Percentiles rank a stretch among this genome's conserved stretches.
These are phyloP conservation scores for Taeniopygia guttata DNA, from an alignment of 2,797 vertebrate species.

Conservation along the genomic window DNA sequence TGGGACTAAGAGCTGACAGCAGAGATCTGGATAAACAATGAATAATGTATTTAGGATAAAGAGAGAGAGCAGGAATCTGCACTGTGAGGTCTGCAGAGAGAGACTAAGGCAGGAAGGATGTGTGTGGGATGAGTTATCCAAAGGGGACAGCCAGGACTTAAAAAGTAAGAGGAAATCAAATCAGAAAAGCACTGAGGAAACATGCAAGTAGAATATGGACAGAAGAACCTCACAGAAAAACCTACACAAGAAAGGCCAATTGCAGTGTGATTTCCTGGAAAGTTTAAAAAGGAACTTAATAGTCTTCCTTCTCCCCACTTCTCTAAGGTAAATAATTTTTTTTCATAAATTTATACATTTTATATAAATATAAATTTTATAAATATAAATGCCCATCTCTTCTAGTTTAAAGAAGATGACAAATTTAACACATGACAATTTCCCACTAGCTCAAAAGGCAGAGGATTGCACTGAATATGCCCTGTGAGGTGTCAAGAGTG, in stretches of 20 bases:
- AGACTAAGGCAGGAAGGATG: background rate
- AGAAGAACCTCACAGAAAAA: background rate
- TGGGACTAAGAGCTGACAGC: background rate
- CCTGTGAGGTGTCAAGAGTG: background rate
- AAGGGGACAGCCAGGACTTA: background rate
- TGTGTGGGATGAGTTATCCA: background rate
- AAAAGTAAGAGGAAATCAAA: background rate
- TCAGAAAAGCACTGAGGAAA: background rate
- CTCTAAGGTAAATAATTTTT: background rate
- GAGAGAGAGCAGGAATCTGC: background rate
- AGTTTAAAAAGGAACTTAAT: background rate
- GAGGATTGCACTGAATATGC: background rate
- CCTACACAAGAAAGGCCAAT: background rate
- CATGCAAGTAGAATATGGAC: background rate
- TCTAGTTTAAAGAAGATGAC: background rate
- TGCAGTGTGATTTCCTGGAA: background rate
- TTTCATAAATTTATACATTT: background rate
- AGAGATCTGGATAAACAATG: background rate
- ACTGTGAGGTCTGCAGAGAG: background rate
- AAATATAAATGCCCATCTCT: background rate
- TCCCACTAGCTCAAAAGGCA: background rate
- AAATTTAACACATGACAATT: background rate
- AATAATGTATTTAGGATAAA: background rate
- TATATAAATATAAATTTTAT: background rate
- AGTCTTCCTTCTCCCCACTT: background rate